These are phyloP conservation scores for Mugil cephalus DNA, from an alignment of 2,113 vertebrate species.

Conservation along the genomic window DNA sequence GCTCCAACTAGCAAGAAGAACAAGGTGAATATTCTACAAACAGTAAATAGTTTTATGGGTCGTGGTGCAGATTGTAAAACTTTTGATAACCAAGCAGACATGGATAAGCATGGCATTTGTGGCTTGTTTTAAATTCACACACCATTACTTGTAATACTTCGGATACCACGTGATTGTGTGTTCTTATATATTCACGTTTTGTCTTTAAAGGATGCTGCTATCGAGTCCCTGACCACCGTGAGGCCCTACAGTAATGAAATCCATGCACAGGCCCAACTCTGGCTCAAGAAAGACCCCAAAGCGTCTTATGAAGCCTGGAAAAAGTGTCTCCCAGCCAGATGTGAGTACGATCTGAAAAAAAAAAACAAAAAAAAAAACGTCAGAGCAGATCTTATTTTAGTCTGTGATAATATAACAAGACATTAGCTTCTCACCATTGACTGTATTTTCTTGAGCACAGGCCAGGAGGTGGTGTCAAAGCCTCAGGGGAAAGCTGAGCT, in stretches of 20 bases:
- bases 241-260: constrained; percentile 99
- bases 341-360: constrained; percentile 71
- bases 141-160: background rate
- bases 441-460: constrained; percentile 48
- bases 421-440: background rate
- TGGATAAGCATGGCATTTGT: no score
- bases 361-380: no score
- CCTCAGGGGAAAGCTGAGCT: constrained; percentile 91
- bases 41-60: no score
- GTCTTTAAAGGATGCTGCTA: constrained; percentile 89
- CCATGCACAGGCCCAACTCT: constrained; percentile 97
- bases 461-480: constrained; percentile 88
- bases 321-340: constrained; percentile 96
- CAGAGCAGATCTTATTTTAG: no score
- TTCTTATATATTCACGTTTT: constrained; percentile 16
- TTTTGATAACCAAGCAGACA: background rate
- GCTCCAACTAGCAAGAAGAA: constrained; percentile 99
- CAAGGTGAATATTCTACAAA: constrained; percentile 86
- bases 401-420: background rate
- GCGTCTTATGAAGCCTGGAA: constrained; percentile 98
- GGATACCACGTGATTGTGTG: background rate
- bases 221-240: constrained; percentile 95
- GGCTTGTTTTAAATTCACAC: no score
- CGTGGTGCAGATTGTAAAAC: no score
- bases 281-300: constrained; percentile 98